phyloP scores from a whole-genome alignment of 2,797 vertebrate species.

The Notamacropus eugenii region DNA sequence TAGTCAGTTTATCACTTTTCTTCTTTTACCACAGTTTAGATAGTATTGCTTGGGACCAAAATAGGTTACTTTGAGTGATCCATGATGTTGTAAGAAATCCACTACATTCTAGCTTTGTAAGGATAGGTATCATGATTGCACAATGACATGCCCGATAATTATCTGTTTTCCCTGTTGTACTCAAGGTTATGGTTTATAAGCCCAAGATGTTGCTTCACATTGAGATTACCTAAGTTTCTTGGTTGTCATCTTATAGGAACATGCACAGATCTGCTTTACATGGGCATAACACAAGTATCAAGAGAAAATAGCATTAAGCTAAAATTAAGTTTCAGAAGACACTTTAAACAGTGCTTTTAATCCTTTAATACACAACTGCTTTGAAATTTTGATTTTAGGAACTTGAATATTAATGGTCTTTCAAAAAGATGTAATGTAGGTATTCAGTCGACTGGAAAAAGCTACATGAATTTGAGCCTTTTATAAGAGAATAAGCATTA shows the following conservation, averaged over 20 bases:
- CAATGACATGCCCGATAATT: neutral
- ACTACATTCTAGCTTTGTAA: neutral
- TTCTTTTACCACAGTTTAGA: neutral
- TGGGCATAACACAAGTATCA: conserved; percentile 35
- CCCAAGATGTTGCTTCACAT: neutral
- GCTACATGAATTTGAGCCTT: conserved; percentile 7
- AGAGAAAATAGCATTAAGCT: conserved; percentile 48
- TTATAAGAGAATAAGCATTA: conserved; percentile 8
- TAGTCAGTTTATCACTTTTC: neutral
- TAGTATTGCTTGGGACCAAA: neutral
- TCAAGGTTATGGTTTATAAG: neutral
- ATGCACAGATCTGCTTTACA: neutral
- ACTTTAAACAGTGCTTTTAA: neutral
- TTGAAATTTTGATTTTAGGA: conserved; percentile 57
- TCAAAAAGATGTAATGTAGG: conserved; percentile 24
- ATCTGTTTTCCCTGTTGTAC: neutral
- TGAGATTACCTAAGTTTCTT: neutral
- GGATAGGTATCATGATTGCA: neutral
- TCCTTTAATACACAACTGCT: neutral
- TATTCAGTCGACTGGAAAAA: conserved; percentile 65
- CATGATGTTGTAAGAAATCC: neutral
- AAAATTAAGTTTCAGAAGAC: conserved; percentile 53
- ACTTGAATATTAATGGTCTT: conserved; percentile 37
- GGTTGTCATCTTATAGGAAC: conserved; percentile 50
- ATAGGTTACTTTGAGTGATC: neutral